Base-by-base conservation (phyloP, 2,797 vertebrate genomes). In the Chloroceryle inda region DNA sequence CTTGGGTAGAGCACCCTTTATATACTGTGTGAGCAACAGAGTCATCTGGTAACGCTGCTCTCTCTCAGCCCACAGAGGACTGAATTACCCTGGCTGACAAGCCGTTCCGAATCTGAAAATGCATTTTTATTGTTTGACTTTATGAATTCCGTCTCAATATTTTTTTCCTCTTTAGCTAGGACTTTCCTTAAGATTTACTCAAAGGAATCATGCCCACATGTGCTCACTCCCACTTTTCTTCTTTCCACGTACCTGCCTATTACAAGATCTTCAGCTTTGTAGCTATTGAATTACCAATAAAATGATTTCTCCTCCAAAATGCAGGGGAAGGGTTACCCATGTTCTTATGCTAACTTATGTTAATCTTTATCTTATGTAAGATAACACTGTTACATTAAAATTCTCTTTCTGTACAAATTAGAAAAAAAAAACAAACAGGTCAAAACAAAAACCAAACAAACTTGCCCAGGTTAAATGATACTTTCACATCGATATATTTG, bases 1-100 rank as follows among this genome's bases (percentile, higher is more conserved):
- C 95, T 94, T 42, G 78, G 47, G 95, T 78, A 67, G n/a, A 93
- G 74, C 53, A 23, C 40, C 79, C 68, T 90, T 75, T 29, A 6
- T 77, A 27, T 5, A 4, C 64, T 8, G 68, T 7, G 73, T 31
- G 92, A 78, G 91, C 55, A 92, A 53, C 72, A 45, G 35, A 1
- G 55, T 91, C 20, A 23, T 82, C 91, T 42, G 74, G 49, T 26
- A 64, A 29, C 1, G 3, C 59, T 56, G 85, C 71, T 38, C 49
- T 18, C 69, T 24, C 40, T 26, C 75, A 53, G 84, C 73, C 55
- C 4, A 3, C 44, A 7, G 59, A 76, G 58, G 49, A 13, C 69
- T 72, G 68, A 33, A 47, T 67, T 77, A 11, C 6, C 13, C 35
- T 75, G 26, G 76, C 91, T 20, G 58, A 49, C n/a, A 33, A 47